phyloP scores from a whole-genome alignment of 2,797 vertebrate genomes.

The Crenichthys baileyi region DNA sequence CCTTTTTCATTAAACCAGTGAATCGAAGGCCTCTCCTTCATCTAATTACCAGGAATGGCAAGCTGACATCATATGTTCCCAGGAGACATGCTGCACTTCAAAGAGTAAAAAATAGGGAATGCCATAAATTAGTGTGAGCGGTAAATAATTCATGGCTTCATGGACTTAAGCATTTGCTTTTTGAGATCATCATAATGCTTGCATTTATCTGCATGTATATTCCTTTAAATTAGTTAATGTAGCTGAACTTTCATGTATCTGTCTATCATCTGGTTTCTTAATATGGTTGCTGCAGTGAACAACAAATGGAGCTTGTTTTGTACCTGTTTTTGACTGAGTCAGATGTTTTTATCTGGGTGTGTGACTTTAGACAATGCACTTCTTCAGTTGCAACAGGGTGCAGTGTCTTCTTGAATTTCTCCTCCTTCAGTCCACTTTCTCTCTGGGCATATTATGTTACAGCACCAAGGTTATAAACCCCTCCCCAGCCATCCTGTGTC shows the following conservation, averaged over 20 bases:
- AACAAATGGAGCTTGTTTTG: conserved; percentile 16
- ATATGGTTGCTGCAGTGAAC: conserved; percentile 8
- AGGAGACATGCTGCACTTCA: conserved; percentile 43
- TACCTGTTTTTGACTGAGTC: conserved; percentile 31
- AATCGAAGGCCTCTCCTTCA: conserved; percentile 25
- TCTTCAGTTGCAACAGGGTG: conserved; percentile 34
- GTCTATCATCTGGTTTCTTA: conserved; percentile 12
- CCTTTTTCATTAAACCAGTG: conserved; percentile 10
- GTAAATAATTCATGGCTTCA: conserved; percentile 40
- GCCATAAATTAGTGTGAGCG: conserved; percentile 41
- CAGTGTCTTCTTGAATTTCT: conserved; percentile 44
- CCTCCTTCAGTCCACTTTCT: conserved; percentile 18
- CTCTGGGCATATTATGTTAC: conserved; percentile 44
- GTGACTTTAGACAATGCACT: neutral
- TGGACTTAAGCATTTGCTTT: conserved; percentile 11
- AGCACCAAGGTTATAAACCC: conserved; percentile 47
- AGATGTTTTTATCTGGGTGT: conserved; percentile 25
- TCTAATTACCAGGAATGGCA: conserved; percentile 50
- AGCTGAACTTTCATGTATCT: conserved; percentile 17
- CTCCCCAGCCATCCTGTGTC: neutral
- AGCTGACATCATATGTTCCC: conserved; percentile 56
- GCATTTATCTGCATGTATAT: conserved; percentile 8
- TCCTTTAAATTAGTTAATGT: conserved; percentile 46
- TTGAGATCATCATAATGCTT: conserved; percentile 18
- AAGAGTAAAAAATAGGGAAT: conserved; percentile 37